Percentiles rank a stretch among this genome's conserved stretches.
Conservation (phyloP, 2,888 invertebrate genomes). For the Boloria selene region DNA sequence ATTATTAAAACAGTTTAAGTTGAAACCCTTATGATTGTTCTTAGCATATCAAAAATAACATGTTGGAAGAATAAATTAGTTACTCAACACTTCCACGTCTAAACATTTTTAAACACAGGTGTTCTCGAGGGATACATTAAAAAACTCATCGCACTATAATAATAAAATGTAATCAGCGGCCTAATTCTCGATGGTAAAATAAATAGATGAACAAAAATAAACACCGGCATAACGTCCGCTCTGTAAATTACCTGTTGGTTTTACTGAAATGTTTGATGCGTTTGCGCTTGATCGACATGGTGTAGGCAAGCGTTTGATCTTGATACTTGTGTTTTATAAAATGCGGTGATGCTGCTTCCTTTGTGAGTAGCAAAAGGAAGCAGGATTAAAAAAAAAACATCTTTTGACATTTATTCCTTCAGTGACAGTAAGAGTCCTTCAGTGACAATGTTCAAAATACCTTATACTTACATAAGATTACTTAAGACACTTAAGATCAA, state of each 20-base stretch:
- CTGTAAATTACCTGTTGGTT: conserved; percentile 77
- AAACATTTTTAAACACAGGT: conserved; percentile 43
- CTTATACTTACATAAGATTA: too few species aligned
- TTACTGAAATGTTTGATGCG: conserved; percentile 75
- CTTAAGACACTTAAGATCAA: too few species aligned
- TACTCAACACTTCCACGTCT: conserved; percentile 31
- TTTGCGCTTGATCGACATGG: conserved; percentile 70
- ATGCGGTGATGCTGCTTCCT: not conserved
- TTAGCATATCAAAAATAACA: conserved; percentile 26
- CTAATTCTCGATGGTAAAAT: conserved; percentile 57
- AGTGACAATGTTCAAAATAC: too few species aligned
- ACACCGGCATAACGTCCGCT: conserved; percentile 54
- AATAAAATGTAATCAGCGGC: conserved; percentile 71
- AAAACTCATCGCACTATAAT: conserved; percentile 47
- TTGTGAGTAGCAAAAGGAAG: not conserved
- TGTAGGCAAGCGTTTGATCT: conserved; percentile 40
- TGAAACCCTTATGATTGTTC: not conserved
- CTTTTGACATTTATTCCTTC: too few species aligned
- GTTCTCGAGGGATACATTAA: conserved; percentile 28
- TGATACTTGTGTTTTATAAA: conserved; percentile 49
- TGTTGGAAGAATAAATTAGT: conserved; percentile 41
- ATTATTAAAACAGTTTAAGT: not conserved
- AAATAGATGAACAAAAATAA: conserved; percentile 73
- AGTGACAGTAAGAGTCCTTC: too few species aligned
- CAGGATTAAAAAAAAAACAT: too few species aligned